Percentiles rank a stretch among this genome's conserved stretches.
These are phyloP conservation scores for Pogonomyrmex californicus DNA, from an alignment of 1,140 invertebrate species.

Conservation along the genomic window DNA sequence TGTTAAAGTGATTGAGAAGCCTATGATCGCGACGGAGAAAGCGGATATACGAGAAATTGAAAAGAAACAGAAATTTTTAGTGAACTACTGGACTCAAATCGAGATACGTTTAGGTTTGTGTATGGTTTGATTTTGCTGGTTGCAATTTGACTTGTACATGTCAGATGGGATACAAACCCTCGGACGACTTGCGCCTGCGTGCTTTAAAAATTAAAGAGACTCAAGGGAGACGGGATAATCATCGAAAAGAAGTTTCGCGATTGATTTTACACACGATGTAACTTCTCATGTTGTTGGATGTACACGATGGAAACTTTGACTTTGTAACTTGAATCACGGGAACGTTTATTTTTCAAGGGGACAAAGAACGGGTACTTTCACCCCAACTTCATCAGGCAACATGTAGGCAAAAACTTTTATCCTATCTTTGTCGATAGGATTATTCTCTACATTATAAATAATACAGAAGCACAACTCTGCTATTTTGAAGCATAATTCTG, in stretches of 20 bases:
- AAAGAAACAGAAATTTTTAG: background rate
- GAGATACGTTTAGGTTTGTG: background rate
- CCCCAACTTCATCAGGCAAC: background rate
- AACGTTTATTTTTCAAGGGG: constrained; percentile 20
- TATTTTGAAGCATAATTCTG: background rate
- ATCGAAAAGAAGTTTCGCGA: background rate
- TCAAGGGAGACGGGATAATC: background rate
- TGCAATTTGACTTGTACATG: background rate
- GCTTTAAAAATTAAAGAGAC: constrained; percentile 33
- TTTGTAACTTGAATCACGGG: constrained; percentile 24
- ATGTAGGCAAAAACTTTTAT: background rate
- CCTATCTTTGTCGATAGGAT: background rate
- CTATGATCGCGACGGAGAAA: background rate
- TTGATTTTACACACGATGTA: constrained; percentile 8
- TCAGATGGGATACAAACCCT: background rate
- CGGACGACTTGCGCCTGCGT: background rate
- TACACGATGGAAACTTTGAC: constrained; percentile 25
- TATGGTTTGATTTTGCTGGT: background rate
- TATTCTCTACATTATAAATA: background rate
- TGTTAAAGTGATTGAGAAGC: background rate
- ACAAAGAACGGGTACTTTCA: background rate
- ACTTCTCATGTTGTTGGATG: background rate
- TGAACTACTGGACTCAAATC: background rate
- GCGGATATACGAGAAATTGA: background rate
- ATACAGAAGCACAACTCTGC: background rate